These are phyloP conservation scores for Scelioninae gen. 2 DNA, from an alignment of 2,888 invertebrate genomes.

Conservation along the genomic window DNA sequence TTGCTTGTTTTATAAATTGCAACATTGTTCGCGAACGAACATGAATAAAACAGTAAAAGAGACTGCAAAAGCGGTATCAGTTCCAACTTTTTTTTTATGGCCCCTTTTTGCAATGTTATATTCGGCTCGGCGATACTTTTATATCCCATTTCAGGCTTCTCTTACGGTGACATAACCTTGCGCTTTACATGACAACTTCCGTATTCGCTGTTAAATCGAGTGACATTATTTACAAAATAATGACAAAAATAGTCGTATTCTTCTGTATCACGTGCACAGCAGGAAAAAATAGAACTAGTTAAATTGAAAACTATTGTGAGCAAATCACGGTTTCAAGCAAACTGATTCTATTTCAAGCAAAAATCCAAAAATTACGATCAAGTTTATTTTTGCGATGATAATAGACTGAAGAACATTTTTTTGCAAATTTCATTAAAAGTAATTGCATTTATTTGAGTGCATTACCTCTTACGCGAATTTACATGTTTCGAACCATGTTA, in stretches of 20 bases:
- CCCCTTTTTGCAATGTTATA: conserved; percentile 15
- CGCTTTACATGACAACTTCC: conserved; percentile 28
- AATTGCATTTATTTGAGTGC: no score
- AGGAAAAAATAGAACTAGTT: neutral
- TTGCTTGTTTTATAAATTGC: conserved; percentile 48
- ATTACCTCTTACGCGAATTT: no score
- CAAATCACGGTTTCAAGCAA: conserved; percentile 20
- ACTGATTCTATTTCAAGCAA: conserved; percentile 1
- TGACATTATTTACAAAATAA: conserved; percentile 9
- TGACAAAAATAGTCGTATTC: conserved; percentile 1
- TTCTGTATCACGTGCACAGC: conserved; percentile 3
- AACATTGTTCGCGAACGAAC: conserved; percentile 31
- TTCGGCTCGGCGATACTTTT: conserved; percentile 28
- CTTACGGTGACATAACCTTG: conserved; percentile 27
- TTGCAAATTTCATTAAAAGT: no score
- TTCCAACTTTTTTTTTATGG: conserved; percentile 43
- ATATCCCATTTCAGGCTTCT: conserved; percentile 34
- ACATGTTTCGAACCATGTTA: no score
- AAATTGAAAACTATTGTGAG: conserved; percentile 6
- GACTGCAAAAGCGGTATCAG: conserved; percentile 18
- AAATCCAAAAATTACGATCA: no score
- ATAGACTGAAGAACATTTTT: no score
- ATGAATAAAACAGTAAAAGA: conserved; percentile 41
- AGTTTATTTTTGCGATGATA: no score
- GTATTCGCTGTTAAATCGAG: conserved; percentile 3